phyloP scores from a whole-genome alignment of 2,113 vertebrate species.

The Antennarius striatus region DNA sequence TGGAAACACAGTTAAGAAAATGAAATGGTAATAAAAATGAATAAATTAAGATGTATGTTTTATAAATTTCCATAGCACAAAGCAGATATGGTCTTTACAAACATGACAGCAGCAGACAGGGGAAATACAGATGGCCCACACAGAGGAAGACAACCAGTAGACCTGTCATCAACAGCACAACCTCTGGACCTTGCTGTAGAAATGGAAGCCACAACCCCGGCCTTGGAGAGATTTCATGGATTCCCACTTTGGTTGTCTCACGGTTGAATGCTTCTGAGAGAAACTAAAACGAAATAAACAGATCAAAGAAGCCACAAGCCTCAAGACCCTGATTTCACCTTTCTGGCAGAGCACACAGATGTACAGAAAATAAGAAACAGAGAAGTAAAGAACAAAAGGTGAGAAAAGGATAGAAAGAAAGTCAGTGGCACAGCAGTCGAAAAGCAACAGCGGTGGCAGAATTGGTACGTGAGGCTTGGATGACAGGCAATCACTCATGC shows the following conservation, averaged over 20 bases:
- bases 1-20: no score
- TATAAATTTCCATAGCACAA: no score
- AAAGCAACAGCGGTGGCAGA: slow-evolving; percentile 34
- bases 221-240: slow-evolving; percentile 20
- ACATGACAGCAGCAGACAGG: neutral
- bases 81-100: no score
- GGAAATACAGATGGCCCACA: neutral
- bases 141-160: neutral
- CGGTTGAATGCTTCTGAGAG: slow-evolving; percentile 8
- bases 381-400: neutral
- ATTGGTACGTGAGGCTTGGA: slow-evolving; percentile 47
- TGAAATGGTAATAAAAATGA: no score
- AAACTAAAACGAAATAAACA: slow-evolving; percentile 26
- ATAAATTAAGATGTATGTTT: no score
- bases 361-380: slow-evolving; percentile 11
- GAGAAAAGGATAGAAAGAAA: slow-evolving; percentile 36
- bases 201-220: slow-evolving; percentile 11
- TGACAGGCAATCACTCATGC: slow-evolving; percentile 76
- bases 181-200: slow-evolving; percentile 22
- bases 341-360: slow-evolving; percentile 3
- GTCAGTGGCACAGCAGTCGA: slow-evolving; percentile 28
- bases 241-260: slow-evolving; percentile 9
- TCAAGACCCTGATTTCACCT: slow-evolving; percentile 23
- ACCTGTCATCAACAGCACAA: slow-evolving; percentile 23
- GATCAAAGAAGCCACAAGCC: slow-evolving; percentile 29